These are phyloP conservation scores for Phymorhynchus buccinoides DNA, from an alignment of 1,140 invertebrate genomes.

Conservation along the genomic window DNA sequence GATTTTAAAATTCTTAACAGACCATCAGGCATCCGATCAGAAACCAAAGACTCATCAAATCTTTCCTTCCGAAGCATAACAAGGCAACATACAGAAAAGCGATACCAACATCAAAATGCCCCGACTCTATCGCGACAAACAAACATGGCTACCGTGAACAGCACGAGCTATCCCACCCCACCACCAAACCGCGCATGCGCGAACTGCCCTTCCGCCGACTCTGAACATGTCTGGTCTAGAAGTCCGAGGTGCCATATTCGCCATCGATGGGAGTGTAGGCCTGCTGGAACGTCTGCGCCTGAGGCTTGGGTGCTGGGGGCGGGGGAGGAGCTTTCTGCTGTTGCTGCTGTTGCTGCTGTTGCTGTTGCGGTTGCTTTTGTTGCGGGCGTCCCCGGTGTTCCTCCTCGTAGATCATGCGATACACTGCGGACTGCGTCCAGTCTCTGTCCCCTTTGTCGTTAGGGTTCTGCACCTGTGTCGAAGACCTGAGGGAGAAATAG, in stretches of 20 bases:
- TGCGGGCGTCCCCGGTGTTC: constrained; percentile 33
- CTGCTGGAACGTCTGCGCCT: constrained; percentile 45
- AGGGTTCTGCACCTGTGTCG: constrained; percentile 30
- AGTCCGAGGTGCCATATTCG: constrained; percentile 54
- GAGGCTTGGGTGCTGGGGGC: constrained; percentile 40
- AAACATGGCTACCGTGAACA: neutral
- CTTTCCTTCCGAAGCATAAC: neutral
- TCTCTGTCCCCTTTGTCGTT: constrained; percentile 55
- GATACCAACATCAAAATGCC: neutral
- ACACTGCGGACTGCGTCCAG: constrained; percentile 61
- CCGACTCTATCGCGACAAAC: neutral
- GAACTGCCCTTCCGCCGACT: neutral
- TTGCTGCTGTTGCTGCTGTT: constrained; percentile 37
- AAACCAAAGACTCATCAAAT: neutral
- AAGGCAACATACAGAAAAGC: neutral
- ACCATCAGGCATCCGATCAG: no score
- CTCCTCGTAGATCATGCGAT: constrained; percentile 55
- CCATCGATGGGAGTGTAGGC: constrained; percentile 44
- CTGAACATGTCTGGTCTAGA: constrained; percentile 36
- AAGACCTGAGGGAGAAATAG: neutral
- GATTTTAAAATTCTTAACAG: neutral
- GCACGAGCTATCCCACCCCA: neutral
- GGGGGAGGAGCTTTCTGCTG: constrained; percentile 41
- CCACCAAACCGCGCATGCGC: neutral
- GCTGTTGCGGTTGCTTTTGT: constrained; percentile 23